These are phyloP conservation scores for Aspidoscelis tigris DNA, from an alignment of 2,113 vertebrate species.

Conservation along the genomic window DNA sequence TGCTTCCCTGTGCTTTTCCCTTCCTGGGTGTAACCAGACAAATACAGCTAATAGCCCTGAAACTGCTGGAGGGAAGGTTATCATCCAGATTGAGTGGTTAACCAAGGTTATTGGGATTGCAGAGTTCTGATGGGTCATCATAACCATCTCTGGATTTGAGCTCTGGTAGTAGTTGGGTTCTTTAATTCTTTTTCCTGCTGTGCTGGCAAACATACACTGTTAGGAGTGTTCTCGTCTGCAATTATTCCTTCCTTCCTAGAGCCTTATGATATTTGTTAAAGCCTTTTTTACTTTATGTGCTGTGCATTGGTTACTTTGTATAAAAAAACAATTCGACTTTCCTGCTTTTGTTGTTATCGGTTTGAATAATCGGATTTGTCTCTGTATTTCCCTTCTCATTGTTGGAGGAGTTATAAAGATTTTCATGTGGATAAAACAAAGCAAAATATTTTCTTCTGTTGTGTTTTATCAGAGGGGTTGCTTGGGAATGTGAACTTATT, in stretches of 20 bases:
- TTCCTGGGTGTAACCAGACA: too few relatives aligned
- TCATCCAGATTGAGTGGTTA: too few relatives aligned
- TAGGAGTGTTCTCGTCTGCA: background rate
- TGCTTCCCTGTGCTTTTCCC: background rate
- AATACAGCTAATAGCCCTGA: too few relatives aligned
- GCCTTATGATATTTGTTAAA: background rate
- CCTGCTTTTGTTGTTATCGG: background rate
- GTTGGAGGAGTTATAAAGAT: constrained; percentile 19
- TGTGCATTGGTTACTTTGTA: background rate
- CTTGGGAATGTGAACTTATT: background rate
- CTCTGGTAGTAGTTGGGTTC: background rate
- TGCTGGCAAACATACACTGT: background rate
- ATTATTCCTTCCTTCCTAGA: background rate
- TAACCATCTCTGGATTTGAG: too few relatives aligned
- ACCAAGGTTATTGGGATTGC: too few relatives aligned
- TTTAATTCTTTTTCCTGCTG: accelerated
- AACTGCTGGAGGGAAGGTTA: too few relatives aligned
- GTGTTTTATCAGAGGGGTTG: constrained; percentile 35
- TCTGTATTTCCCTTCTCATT: background rate
- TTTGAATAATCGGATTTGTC: constrained; percentile 16
- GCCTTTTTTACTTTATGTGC: background rate
- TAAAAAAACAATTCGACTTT: background rate
- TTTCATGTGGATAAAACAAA: constrained; percentile 17
- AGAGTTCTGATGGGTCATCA: too few relatives aligned
- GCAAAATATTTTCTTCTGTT: background rate